phyloP scores from a whole-genome alignment of 2,797 vertebrate genomes.

The Sternotherus odoratus region DNA sequence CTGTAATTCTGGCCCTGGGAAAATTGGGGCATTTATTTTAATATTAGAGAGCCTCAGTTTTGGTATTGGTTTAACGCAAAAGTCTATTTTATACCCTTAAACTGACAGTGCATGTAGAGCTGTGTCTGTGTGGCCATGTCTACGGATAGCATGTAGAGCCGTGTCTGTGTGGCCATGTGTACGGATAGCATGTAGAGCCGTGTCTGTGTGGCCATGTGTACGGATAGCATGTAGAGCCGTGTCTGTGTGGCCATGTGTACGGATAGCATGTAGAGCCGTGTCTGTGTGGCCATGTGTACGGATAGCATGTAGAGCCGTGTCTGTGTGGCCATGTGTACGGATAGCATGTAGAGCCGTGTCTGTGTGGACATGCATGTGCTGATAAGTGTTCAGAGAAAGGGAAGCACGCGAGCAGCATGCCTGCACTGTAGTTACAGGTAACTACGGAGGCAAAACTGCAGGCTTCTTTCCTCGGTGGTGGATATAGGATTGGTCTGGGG shows the following conservation, averaged over 20 bases:
- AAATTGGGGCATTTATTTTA: neutral
- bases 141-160: neutral
- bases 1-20: neutral
- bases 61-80: neutral
- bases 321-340: neutral
- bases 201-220: too few species aligned
- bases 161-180: rapidly evolving
- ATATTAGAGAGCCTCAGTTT: neutral
- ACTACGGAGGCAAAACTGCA: neutral
- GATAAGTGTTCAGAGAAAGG: neutral
- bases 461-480: neutral
- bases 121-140: rapidly evolving
- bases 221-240: neutral
- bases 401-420: rapidly evolving
- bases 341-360: neutral
- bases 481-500: neutral
- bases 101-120: neutral
- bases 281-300: too few species aligned
- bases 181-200: too few species aligned
- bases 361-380: rapidly evolving
- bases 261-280: neutral
- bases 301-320: too few species aligned
- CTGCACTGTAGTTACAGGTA: neutral
- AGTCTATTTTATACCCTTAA: neutral
- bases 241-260: rapidly evolving